These are phyloP conservation scores for Tragelaphus imberbis DNA, from an alignment of 2,113 vertebrate species.

Conservation along the genomic window DNA sequence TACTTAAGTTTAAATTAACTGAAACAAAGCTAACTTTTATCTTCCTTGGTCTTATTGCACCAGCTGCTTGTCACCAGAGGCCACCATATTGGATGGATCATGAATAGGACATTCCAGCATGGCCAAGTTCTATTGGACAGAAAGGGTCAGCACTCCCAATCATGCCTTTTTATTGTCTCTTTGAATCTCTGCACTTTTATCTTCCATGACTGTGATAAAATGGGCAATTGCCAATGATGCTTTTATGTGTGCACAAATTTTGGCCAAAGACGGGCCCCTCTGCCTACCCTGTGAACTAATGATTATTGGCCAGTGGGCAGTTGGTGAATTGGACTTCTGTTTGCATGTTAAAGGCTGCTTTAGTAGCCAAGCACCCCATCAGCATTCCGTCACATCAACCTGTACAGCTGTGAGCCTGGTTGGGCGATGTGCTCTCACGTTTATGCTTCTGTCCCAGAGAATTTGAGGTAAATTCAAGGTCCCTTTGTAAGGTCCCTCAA, in stretches of 20 bases:
- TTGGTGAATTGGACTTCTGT: accelerated
- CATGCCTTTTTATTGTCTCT: not conserved
- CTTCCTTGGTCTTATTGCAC: accelerated
- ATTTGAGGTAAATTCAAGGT: not conserved
- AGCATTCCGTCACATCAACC: accelerated
- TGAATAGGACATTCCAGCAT: accelerated
- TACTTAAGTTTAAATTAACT: not conserved
- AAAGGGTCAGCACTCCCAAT: accelerated
- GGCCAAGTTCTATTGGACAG: accelerated
- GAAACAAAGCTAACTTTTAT: accelerated
- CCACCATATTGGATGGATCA: accelerated
- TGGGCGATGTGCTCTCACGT: accelerated
- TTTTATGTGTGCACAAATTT: accelerated
- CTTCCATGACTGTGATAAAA: not conserved
- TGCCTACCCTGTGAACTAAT: accelerated
- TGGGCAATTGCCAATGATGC: accelerated
- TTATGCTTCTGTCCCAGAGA: not conserved
- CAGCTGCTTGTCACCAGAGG: not conserved
- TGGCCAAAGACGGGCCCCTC: accelerated
- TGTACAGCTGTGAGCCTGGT: accelerated
- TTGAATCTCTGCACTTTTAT: not conserved
- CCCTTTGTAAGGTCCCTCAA: not conserved
- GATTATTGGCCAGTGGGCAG: accelerated
- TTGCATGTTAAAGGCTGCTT: accelerated
- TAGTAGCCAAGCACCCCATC: accelerated